Evolutionary conservation across 2,113 vertebrate species (phyloP).

Genomic region (Mirounga angustirostris): DNA sequence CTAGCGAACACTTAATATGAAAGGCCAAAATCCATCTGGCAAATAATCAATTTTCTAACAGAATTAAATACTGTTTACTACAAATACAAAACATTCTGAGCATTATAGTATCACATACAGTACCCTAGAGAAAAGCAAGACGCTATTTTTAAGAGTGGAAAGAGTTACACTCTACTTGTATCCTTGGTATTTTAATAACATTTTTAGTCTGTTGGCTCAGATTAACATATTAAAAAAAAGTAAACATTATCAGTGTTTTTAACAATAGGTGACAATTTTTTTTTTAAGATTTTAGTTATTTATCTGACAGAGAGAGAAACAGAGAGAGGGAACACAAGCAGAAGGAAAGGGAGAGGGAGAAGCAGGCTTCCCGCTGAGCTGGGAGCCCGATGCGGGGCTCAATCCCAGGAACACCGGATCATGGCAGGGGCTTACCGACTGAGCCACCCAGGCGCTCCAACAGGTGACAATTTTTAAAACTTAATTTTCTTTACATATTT

Average conservation of each 20-base stretch:
- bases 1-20: constrained; percentile 6
- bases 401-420: too few species aligned
- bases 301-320: too few species aligned
- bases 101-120: neutral
- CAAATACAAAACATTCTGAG: neutral
- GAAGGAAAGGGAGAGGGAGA: too few species aligned
- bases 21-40: neutral
- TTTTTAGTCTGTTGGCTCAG: neutral
- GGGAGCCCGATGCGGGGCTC: too few species aligned
- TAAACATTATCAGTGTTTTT: neutral
- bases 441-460: neutral
- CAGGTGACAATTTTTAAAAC: neutral
- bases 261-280: neutral
- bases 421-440: too few species aligned
- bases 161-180: neutral
- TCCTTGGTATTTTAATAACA: neutral
- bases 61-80: constrained; percentile 12
- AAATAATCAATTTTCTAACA: neutral
- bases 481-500: constrained; percentile 36
- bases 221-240: constrained; percentile 43
- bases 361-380: too few species aligned
- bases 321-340: too few species aligned
- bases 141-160: neutral
- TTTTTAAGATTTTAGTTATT: too few species aligned
- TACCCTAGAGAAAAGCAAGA: neutral